A percentile compares a stretch with the other conserved stretches of the same genome.
These are phyloP conservation scores for Bolborhynchus lineola DNA, from an alignment of 2,113 vertebrate species.

Conservation along the genomic window DNA sequence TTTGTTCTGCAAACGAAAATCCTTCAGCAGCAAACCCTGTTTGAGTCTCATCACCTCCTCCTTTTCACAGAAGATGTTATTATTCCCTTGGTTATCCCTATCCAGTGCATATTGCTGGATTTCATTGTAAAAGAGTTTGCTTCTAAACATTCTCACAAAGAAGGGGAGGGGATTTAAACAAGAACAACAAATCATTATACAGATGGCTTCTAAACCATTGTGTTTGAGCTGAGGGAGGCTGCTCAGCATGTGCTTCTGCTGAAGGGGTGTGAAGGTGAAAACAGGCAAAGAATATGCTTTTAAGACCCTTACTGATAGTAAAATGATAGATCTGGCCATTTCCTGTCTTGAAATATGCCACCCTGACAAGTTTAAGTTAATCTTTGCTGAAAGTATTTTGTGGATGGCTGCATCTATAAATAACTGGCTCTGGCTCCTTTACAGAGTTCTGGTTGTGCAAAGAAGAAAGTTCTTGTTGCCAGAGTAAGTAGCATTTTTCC, in stretches of 20 bases:
- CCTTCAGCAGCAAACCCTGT: background rate
- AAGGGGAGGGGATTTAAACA: background rate
- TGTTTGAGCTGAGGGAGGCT: background rate
- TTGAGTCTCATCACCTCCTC: background rate
- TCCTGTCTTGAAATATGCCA: background rate
- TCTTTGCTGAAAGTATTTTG: background rate
- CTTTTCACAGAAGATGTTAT: background rate
- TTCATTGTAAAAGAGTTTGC: background rate
- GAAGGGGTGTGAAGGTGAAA: background rate
- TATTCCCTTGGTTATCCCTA: background rate
- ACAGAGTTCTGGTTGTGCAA: constrained; percentile 50
- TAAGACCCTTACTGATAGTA: background rate
- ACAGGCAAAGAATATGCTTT: background rate
- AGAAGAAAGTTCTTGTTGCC: constrained; percentile 35
- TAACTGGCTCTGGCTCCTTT: background rate
- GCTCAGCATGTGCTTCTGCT: background rate
- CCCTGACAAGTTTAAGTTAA: background rate
- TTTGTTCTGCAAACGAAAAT: background rate
- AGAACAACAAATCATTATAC: background rate
- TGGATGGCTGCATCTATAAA: background rate
- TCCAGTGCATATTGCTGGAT: background rate
- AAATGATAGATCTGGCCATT: background rate
- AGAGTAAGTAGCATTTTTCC: constrained; percentile 19
- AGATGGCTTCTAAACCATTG: background rate
- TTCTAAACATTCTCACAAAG: background rate